phyloP scores from a whole-genome alignment of 37 sponge, comb jelly and placozoan genomes.

The Petrosia ficiformis region DNA sequence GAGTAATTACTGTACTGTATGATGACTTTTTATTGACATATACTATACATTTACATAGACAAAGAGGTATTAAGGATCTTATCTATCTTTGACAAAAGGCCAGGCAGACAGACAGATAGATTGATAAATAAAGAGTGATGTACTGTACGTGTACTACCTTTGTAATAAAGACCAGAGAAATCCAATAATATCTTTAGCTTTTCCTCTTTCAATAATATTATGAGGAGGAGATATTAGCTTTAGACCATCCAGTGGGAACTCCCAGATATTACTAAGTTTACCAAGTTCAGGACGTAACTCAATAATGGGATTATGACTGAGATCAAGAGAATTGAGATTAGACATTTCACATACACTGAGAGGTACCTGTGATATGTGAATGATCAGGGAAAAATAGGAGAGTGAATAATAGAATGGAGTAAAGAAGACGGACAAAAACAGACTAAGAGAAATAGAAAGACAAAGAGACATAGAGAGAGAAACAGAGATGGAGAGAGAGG shows the following conservation, averaged over 20 bases:
- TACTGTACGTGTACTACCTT: conserved; percentile 38
- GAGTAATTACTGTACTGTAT: too few species aligned
- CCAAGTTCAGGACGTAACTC: conserved; percentile 70
- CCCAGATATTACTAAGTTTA: conserved; percentile 68
- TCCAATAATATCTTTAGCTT: conserved; percentile 80
- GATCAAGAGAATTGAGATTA: conserved; percentile 54
- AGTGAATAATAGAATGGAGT: background rate
- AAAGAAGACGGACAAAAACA: too few species aligned
- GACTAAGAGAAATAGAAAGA: too few species aligned
- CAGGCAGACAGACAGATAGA: too few species aligned
- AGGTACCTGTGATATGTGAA: conserved; percentile 60
- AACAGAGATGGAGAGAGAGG: too few species aligned
- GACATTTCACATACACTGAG: conserved; percentile 64
- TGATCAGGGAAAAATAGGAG: too few species aligned
- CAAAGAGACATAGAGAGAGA: too few species aligned
- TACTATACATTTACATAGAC: background rate
- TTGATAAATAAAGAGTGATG: too few species aligned
- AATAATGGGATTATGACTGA: conserved; percentile 76
- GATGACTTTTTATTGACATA: too few species aligned
- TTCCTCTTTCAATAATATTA: conserved; percentile 77
- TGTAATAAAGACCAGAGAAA: conserved; percentile 77
- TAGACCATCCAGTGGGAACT: conserved; percentile 75
- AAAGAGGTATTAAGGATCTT: too few species aligned
- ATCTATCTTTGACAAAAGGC: too few species aligned
- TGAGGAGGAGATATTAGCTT: conserved; percentile 81